Evolutionary conservation across 2,113 vertebrate genomes (phyloP).

Genomic region (Egretta garzetta): DNA sequence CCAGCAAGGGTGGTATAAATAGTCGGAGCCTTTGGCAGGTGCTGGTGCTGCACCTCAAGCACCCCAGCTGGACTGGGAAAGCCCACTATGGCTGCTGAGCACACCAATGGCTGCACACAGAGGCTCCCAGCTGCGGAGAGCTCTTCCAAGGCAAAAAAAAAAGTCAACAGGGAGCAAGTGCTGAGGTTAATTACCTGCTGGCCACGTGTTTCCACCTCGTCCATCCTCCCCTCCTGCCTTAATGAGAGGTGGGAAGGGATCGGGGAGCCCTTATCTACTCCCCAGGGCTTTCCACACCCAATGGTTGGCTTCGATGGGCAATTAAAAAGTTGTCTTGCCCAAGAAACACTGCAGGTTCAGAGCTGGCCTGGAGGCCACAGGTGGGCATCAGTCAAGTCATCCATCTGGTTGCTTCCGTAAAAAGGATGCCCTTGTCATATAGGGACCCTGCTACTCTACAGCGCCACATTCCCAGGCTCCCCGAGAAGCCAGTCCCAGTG

Average conservation of each 20-base stretch:
- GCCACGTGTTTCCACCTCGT: neutral
- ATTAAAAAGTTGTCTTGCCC: neutral
- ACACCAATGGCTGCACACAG: fast-evolving
- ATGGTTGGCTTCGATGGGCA: fast-evolving
- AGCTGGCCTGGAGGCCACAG: neutral
- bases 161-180: neutral
- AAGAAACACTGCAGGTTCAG: neutral
- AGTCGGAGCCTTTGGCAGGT: neutral
- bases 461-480: neutral
- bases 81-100: fast-evolving
- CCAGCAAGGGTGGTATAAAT: neutral
- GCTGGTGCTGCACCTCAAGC: fast-evolving
- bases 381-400: neutral
- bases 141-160: neutral
- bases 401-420: neutral
- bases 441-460: neutral
- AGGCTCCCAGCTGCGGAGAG: neutral
- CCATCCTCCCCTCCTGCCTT: neutral
- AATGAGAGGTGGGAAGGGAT: neutral
- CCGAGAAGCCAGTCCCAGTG: fast-evolving
- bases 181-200: neutral
- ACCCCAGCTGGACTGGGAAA: neutral
- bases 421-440: neutral
- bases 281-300: neutral
- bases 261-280: neutral